Conservation (phyloP, 2,888 invertebrate genomes). For the Lamellibrachia columna region DNA sequence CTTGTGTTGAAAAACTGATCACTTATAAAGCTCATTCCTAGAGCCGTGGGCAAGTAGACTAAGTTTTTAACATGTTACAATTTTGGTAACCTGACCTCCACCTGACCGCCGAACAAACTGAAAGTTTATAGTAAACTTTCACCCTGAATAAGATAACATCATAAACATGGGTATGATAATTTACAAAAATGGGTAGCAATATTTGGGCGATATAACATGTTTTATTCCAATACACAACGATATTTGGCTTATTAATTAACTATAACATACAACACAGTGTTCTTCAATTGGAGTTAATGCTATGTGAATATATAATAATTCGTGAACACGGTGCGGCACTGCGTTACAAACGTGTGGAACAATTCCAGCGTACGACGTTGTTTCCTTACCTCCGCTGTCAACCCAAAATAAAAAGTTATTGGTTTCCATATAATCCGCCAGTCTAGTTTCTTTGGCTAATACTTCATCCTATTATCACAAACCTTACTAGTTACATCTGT, state of each 20-base stretch:
- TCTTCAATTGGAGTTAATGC: constrained; percentile 71
- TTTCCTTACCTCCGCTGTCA: constrained; percentile 1
- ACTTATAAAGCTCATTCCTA: too few species aligned
- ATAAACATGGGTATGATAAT: too few species aligned
- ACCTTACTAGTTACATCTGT: neutral
- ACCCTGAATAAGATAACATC: too few species aligned
- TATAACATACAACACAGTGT: neutral
- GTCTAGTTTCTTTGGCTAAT: neutral
- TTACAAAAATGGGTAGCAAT: neutral
- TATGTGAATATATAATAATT: neutral
- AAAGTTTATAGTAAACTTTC: too few species aligned
- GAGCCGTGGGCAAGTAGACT: too few species aligned
- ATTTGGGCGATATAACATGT: neutral
- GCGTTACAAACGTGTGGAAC: neutral
- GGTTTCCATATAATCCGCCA: neutral
- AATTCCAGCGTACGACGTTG: neutral
- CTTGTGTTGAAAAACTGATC: too few species aligned
- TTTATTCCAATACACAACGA: neutral
- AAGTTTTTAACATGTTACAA: too few species aligned
- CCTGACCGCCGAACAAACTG: too few species aligned
- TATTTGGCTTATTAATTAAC: neutral
- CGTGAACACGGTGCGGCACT: neutral
- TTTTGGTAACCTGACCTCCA: too few species aligned
- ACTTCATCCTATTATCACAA: too few species aligned
- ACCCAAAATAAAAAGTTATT: neutral